These are phyloP conservation scores for Drosophila setifemur DNA, from an alignment of 1,140 invertebrate genomes.

Conservation along the genomic window DNA sequence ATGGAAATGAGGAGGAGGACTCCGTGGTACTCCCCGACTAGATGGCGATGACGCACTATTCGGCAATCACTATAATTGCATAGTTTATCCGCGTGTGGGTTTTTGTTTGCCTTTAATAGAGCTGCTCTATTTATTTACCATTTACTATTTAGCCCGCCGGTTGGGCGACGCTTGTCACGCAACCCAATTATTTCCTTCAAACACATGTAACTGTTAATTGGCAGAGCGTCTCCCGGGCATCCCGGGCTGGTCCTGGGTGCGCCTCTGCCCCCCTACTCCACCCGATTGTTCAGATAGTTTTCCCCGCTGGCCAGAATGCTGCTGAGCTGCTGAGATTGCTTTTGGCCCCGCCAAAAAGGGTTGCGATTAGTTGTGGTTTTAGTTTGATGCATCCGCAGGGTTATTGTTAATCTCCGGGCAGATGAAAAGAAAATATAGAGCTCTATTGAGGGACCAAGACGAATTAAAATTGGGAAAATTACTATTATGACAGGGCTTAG, in stretches of 20 bases:
- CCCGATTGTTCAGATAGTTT: neutral
- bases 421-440: constrained; percentile 34
- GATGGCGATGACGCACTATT: constrained; percentile 69
- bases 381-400: neutral
- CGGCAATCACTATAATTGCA: constrained; percentile 62
- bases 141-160: constrained; percentile 60
- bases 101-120: constrained; percentile 60
- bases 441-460: neutral
- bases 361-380: constrained; percentile 32
- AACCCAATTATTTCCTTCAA: constrained; percentile 77
- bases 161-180: constrained; percentile 48
- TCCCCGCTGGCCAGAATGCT: constrained; percentile 13
- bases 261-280: constrained; percentile 19
- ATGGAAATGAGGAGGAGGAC: constrained; percentile 18
- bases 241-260: constrained; percentile 53
- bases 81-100: constrained; percentile 36
- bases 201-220: constrained; percentile 79
- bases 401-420: constrained; percentile 9
- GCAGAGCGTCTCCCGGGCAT: constrained; percentile 69
- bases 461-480: constrained; percentile 15
- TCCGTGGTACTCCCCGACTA: neutral
- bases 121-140: constrained; percentile 65
- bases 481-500: neutral
- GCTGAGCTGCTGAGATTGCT: constrained; percentile 71
- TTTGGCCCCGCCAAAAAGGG: constrained; percentile 46